Evolutionary conservation across 37 sponge, comb jelly and placozoan genomes (phyloP).

Genomic region (Halichondria panicea): DNA sequence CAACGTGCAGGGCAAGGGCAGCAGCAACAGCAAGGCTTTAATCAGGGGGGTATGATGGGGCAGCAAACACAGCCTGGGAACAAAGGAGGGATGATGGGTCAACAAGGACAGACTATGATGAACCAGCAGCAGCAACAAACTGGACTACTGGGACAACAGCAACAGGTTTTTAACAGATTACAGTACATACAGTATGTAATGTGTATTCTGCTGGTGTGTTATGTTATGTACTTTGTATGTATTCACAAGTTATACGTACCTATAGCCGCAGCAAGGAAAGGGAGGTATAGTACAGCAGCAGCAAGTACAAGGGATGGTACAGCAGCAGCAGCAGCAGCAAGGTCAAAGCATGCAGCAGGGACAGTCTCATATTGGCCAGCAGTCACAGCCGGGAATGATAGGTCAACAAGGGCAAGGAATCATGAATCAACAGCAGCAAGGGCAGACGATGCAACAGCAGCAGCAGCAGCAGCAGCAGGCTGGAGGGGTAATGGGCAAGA

Average conservation of each 20-base stretch:
- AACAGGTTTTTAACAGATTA: too few species aligned
- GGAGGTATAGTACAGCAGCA: constrained; percentile 22
- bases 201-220: too few species aligned
- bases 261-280: not conserved
- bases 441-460: not conserved
- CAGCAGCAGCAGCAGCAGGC: constrained; percentile 23
- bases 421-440: not conserved
- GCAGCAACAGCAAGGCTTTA: not conserved
- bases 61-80: not conserved
- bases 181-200: too few species aligned
- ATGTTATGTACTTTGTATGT: too few species aligned
- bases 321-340: not conserved
- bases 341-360: not conserved
- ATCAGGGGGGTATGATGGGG: not conserved
- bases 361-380: not conserved
- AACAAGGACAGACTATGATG: not conserved
- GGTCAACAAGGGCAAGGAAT: too few species aligned
- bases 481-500: not conserved
- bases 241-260: too few species aligned
- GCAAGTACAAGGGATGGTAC: not conserved
- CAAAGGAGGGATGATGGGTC: not conserved
- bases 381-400: too few species aligned
- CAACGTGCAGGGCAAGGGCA: constrained; percentile 1
- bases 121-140: not conserved
- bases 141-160: constrained; percentile 20